Evolutionary conservation across 2,797 vertebrate genomes (phyloP), one percentile per base, ranked within the genome.

Genomic region (Enteromius afrohamiltoni): DNA sequence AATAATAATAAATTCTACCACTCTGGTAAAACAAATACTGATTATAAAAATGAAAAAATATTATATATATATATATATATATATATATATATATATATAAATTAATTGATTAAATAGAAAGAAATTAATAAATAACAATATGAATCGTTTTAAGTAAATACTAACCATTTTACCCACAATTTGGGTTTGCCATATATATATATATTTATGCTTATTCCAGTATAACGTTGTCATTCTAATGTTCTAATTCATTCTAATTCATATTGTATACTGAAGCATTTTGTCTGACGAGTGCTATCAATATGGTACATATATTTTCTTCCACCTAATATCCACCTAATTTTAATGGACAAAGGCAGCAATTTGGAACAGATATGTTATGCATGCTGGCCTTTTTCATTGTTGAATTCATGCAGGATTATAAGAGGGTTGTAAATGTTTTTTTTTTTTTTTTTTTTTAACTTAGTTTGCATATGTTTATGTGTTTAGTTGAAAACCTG

Each of bases 401-500:
- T 11, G 1, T 16, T 26, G 11, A 68, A 53, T 53, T 23, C 19
- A 3, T 58, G 47, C 31, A 40, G 31, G 47, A 79, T 69, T 19
- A 40, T 40, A 68, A 53, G 19, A 68, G 49, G 45, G 23, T 71
- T 73, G 13, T 31, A 67, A 5, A 55, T 67, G 17, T 10, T 9
- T 21, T 76, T 10, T 37, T 60, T 40, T 14, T 19, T 9, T 67
- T 29, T n/a, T n/a, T 21, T 19, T 19, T 76, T 9, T 34, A 47
- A 6, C 26, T 55, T 4, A 6, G 19, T 73, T 40, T 85, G 45
- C 10, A 23, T 78, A 16, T 75, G 58, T 86, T 47, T 79, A 37
- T 86, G 29, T 88, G 29, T 86, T 89, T 13, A 99, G 98, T 98
- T 91, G 94, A 95, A 74, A 95, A 96, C 87, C 91, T 99, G 74